Evolutionary conservation across 1,140 invertebrate species (phyloP).

Genomic region (Lamellibrachia luymesi): DNA sequence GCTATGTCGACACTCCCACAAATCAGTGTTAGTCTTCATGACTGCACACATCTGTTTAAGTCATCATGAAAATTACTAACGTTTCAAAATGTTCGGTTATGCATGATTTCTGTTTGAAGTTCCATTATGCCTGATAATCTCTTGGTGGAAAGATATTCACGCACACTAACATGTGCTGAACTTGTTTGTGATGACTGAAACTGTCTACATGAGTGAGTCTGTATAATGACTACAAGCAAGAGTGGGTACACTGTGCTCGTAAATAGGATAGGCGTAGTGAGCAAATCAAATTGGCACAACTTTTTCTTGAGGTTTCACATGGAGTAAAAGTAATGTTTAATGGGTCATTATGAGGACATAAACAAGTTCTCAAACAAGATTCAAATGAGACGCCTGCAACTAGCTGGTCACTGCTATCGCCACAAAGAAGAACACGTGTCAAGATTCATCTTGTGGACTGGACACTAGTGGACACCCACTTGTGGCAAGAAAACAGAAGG

Average conservation of each 20-base stretch:
- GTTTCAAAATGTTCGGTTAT: too few species aligned
- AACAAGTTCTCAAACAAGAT: too few species aligned
- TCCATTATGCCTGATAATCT: too few species aligned
- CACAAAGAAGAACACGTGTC: too few species aligned
- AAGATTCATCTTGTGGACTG: too few species aligned
- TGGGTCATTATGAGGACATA: not conserved
- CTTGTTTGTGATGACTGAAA: not conserved
- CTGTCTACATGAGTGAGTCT: not conserved
- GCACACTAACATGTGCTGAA: not conserved
- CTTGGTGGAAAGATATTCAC: too few species aligned
- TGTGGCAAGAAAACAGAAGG: too few species aligned
- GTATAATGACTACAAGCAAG: not conserved
- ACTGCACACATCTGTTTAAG: not conserved
- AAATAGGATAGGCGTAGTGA: not conserved
- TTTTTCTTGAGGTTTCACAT: not conserved
- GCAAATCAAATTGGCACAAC: not conserved
- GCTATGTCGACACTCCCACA: not conserved
- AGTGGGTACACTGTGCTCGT: not conserved
- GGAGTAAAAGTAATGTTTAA: not conserved
- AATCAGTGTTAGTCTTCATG: not conserved
- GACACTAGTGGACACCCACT: too few species aligned
- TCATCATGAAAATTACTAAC: too few species aligned
- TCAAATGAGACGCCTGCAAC: too few species aligned
- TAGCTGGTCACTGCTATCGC: too few species aligned
- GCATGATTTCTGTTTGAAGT: too few species aligned